These are phyloP conservation scores for Sipha maydis DNA, from an alignment of 2,888 invertebrate genomes.

Conservation along the genomic window DNA sequence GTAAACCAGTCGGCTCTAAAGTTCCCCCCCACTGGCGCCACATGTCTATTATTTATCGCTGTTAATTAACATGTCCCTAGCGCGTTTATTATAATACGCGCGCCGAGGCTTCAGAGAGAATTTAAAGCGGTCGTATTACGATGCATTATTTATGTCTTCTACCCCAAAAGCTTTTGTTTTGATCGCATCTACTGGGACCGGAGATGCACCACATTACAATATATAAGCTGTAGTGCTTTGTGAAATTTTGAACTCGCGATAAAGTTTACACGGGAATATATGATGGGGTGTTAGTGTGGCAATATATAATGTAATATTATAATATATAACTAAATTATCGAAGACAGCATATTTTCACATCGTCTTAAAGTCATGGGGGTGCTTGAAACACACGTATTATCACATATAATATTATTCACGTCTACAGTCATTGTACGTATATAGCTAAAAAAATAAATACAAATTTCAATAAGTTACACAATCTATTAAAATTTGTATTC, in stretches of 20 bases:
- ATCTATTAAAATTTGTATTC: no score
- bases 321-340: not conserved
- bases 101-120: not conserved
- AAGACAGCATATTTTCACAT: not conserved
- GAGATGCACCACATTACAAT: not conserved
- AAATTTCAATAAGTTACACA: no score
- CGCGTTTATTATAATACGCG: not conserved
- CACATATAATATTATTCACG: no score
- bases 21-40: slow-evolving; percentile 37
- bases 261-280: not conserved
- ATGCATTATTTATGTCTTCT: not conserved
- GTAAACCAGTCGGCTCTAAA: slow-evolving; percentile 13
- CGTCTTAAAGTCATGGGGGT: not conserved
- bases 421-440: no score
- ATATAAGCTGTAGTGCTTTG: not conserved
- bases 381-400: not conserved
- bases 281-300: not conserved
- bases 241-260: not conserved
- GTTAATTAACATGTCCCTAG: slow-evolving; percentile 8
- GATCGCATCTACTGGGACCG: not conserved
- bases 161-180: not conserved
- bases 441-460: no score
- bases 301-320: not conserved
- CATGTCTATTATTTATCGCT: slow-evolving; percentile 36
- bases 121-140: not conserved